phyloP scores from a whole-genome alignment of 64 coral and sea anemone genomes.

The Hydrozoanthus tunicans region DNA sequence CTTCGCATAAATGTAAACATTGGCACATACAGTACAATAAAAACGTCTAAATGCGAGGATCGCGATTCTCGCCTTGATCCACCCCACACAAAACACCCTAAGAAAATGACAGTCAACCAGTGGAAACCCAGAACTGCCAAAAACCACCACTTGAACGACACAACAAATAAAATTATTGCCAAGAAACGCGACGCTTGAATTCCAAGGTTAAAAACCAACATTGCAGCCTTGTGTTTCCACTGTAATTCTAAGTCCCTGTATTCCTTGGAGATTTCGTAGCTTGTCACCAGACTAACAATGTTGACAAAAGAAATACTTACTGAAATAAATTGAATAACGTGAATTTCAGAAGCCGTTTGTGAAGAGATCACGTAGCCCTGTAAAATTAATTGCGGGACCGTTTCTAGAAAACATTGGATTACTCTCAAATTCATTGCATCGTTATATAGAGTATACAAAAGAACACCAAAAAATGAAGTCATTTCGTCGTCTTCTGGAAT shows the following conservation, averaged over 20 bases:
- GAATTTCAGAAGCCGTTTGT: constrained; percentile 12
- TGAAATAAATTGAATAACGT: constrained; percentile 34
- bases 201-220: constrained; percentile 28
- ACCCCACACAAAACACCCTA: constrained; percentile 44
- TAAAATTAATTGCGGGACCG: constrained; percentile 29
- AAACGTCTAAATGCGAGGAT: constrained; percentile 54
- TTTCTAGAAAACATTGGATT: constrained; percentile 40
- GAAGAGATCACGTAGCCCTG: constrained; percentile 49
- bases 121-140: constrained; percentile 14
- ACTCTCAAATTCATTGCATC: constrained; percentile 51
- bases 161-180: constrained; percentile 43
- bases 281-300: constrained; percentile 45
- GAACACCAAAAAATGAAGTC: constrained; percentile 50
- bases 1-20: constrained; percentile 60
- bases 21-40: constrained; percentile 36
- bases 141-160: constrained; percentile 9
- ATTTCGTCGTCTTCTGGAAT: constrained; percentile 48
- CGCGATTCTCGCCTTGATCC: neutral
- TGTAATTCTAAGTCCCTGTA: constrained; percentile 51
- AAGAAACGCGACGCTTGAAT: constrained; percentile 45
- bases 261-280: constrained; percentile 52
- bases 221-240: constrained; percentile 32
- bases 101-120: constrained; percentile 27
- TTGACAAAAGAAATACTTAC: constrained; percentile 34
- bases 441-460: constrained; percentile 35